Evolutionary conservation across 2,888 invertebrate species (phyloP).

Genomic region (Sepioteuthis lessoniana): DNA sequence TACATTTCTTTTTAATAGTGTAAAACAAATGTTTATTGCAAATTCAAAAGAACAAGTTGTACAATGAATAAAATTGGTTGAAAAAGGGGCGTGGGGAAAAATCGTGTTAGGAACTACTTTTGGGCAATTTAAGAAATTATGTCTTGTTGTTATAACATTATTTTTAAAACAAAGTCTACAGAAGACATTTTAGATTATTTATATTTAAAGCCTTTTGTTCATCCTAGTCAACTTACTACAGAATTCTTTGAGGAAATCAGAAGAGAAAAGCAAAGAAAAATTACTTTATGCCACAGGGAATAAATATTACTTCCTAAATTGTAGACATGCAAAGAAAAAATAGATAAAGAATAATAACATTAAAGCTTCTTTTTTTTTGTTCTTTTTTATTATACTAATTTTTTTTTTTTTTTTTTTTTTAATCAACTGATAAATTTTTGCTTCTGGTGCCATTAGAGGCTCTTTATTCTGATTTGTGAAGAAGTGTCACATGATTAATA

Average conservation of each 20-base stretch:
- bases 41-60: no score
- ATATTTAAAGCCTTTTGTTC: background rate
- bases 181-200: background rate
- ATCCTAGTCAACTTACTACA: background rate
- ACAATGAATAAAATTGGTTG: no score
- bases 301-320: background rate
- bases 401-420: background rate
- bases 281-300: background rate
- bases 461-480: background rate
- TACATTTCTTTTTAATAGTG: no score
- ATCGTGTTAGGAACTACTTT: no score
- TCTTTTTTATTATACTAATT: background rate
- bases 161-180: background rate
- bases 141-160: background rate
- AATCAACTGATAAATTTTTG: background rate
- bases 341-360: background rate
- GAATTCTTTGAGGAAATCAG: background rate
- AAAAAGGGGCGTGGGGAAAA: no score
- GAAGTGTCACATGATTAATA: background rate
- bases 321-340: background rate
- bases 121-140: no score
- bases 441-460: background rate
- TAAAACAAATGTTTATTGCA: no score
- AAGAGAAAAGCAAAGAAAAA: background rate
- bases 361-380: no score